Evolutionary conservation across 2,888 invertebrate species (phyloP), one percentile per base, ranked within the genome.

Genomic region (Ornithoptera priamus): DNA sequence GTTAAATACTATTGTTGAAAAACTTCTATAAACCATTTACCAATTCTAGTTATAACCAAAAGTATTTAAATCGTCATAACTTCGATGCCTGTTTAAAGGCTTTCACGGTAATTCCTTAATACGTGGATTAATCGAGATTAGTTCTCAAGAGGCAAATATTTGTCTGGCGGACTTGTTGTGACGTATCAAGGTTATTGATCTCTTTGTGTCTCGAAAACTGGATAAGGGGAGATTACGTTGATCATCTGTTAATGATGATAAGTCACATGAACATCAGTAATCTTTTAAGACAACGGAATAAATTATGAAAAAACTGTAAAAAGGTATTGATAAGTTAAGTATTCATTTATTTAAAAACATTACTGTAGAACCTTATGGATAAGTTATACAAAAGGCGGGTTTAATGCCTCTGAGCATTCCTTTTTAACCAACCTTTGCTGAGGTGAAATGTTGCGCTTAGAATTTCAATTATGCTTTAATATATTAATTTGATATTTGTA

Each of bases 31-130:
- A 18, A 53, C n/a, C 6, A 53, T 18, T 53, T n/a, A n/a, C 6
- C 6, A 53, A n/a, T 53, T n/a, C 53, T n/a, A n/a, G 53, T 53
- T n/a, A 18, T 12, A 53, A 24, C 61, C 50, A 64, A 60, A 66
- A 71, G 70, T 72, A 72, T 72, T 72, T 73, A 71, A 62, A 63
- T 60, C 57, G 50, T 39, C 61, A 66, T 70, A 70, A 67, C 69
- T 69, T 63, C 73, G 68, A 72, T 70, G 69, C 71, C 62, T 72
- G 71, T 73, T 60, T 69, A 75, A 74, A 73, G 76, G 75, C 77
- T 78, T 76, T 76, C 74, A 69, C 74, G 42, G 56, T 77, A 78
- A 78, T 75, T 69, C 75, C 72, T 70, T 78, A 77, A 78, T 75
- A 62, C 65, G 62, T 60, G 73, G 73, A 72, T 71, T 72, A 71